Percentiles rank a stretch among this genome's conserved stretches.
Evolutionary conservation across 2,888 invertebrate species (phyloP).

Genomic region (Mylabris sibirica): DNA sequence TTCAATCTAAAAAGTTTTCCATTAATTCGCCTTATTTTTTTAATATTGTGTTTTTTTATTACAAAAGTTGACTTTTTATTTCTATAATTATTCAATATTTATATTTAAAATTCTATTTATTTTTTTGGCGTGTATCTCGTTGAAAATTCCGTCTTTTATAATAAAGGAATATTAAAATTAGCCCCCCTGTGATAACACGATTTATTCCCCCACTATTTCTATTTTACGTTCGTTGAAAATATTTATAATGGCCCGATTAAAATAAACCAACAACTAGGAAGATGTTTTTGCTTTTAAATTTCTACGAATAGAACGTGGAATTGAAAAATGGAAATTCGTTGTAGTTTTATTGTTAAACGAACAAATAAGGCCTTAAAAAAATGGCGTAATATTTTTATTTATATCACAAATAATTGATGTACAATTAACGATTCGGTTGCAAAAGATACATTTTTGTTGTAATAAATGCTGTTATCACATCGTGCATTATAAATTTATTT

Average conservation of each 20-base stretch:
- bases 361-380: not conserved
- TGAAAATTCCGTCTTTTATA: conserved; percentile 4
- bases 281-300: not conserved
- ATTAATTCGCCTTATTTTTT: not conserved
- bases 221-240: not conserved
- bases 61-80: not conserved
- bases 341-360: not conserved
- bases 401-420: not conserved
- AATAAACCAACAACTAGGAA: not conserved
- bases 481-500: not conserved
- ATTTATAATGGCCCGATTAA: conserved; percentile 6
- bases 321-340: not conserved
- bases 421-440: not conserved
- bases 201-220: not conserved
- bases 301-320: not conserved
- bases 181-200: not conserved
- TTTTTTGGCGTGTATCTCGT: conserved; percentile 2
- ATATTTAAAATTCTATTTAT: conserved; percentile 5
- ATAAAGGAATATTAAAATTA: conserved; percentile 6
- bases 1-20: not conserved
- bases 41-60: not conserved
- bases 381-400: not conserved
- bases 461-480: not conserved
- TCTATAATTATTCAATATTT: not conserved
- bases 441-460: not conserved